Base-by-base conservation (phyloP, 1,140 invertebrate genomes). In the Papilio dardanus region DNA sequence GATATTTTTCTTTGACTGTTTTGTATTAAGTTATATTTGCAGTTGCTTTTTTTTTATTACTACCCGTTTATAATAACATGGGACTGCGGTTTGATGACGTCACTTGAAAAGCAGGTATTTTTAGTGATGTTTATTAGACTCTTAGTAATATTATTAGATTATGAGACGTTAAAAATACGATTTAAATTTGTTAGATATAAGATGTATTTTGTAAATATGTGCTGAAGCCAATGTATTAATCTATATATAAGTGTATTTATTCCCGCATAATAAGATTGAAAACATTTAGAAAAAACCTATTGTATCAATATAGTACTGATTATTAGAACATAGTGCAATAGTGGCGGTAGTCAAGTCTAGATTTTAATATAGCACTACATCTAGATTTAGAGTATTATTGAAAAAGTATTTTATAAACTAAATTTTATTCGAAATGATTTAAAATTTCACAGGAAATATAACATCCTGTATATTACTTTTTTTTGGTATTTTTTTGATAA, bases 1-100 rank as follows among this genome's bases (percentile, higher is more conserved):
- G 50, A 54, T 54, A 54, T 54, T 54, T 54, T 24, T n/a, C 42
- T 54, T 54, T 54, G n/a, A 54, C 21, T 54, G n/a, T 21, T 50
- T 19, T 50, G 21, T 46, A 46, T 24, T 24, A 7, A 54, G n/a
- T 46, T 46, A 19, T 46, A n/a, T n/a, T n/a, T n/a, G n/a, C n/a
- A n/a, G n/a, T n/a, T n/a, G n/a, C n/a, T n/a, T n/a, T n/a, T n/a
- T n/a, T n/a, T n/a, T 37, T 2, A 7, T 37, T 37, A 37, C 35
- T 46, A 46, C 16, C 0, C 42, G 35, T 37, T 37, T 1, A 37
- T 12, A 46, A 46, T 46, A 46, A 46, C 42, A 46, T 46, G n/a
- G 19, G 16, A 19, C n/a, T 46, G 5, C 5, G n/a, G 16, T 46
- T n/a, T 0, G 5, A 46, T 46, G 42, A 46, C 42, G 42, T 46